Percentiles rank a stretch among this genome's conserved stretches.
These are phyloP conservation scores for Rattus norvegicus DNA, from an alignment of 2,113 vertebrate species.

Conservation along the genomic window GRCr8 NC_086028.1:24782001-24782500, in stretches of 20 bases:
- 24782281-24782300: slow-evolving; percentile 32
- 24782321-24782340: neutral
- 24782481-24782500: slow-evolving; percentile 31
- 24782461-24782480: slow-evolving; percentile 19
- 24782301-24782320: slow-evolving; percentile 1
- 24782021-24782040: slow-evolving; percentile 63
- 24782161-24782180: slow-evolving; percentile 80
- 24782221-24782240: slow-evolving; percentile 38
- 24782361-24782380: slow-evolving; percentile 29
- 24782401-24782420: slow-evolving; percentile 9
- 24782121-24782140: slow-evolving; percentile 78
- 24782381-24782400: slow-evolving; percentile 46
- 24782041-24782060: slow-evolving; percentile 74
- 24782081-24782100: slow-evolving; percentile 77
- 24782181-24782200: slow-evolving; percentile 68
- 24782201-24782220: slow-evolving; percentile 59
- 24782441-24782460: neutral
- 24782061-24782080: slow-evolving; percentile 76
- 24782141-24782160: slow-evolving; percentile 85
- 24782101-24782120: slow-evolving; percentile 81
- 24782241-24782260: slow-evolving; percentile 7
- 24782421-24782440: neutral
- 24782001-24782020: neutral
- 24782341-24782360: neutral
- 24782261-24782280: slow-evolving; percentile 25